phyloP scores from a whole-genome alignment of 2,113 vertebrate genomes.

The Ibidorhyncha struthersii region DNA sequence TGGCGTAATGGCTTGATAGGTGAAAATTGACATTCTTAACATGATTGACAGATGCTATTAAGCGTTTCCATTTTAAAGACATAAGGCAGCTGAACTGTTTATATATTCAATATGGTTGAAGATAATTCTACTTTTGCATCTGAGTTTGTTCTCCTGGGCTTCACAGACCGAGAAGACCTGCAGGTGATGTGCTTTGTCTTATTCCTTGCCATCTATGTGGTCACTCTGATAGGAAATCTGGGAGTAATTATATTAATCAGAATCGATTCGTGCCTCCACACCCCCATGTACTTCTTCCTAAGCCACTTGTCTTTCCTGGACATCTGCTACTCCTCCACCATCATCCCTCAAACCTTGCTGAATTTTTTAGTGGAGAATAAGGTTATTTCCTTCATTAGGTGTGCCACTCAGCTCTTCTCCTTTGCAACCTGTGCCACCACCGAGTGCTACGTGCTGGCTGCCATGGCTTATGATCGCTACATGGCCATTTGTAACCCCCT shows the following conservation, averaged over 20 bases:
- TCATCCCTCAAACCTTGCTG: neutral
- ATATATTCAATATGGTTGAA: neutral
- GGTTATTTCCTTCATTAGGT: neutral
- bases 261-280: neutral
- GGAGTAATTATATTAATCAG: neutral
- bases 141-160: constrained; percentile 26
- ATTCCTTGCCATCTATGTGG: neutral
- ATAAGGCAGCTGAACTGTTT: neutral
- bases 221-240: constrained; percentile 19
- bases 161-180: neutral
- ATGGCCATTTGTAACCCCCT: constrained; percentile 37
- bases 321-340: neutral
- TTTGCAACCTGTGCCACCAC: neutral
- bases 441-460: constrained; percentile 31
- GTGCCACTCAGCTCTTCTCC: constrained; percentile 26
- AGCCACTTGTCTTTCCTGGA: constrained; percentile 39
- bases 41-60: neutral
- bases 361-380: neutral
- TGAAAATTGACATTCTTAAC: neutral
- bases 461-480: constrained; percentile 43
- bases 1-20: neutral
- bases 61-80: neutral
- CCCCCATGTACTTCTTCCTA: constrained; percentile 44
- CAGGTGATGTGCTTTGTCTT: neutral
- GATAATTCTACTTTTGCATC: neutral